A percentile compares a stretch with the other conserved stretches of the same genome.
Evolutionary conservation across 2,888 invertebrate species (phyloP).

Genomic region (Cryptophagus acutangulus): DNA sequence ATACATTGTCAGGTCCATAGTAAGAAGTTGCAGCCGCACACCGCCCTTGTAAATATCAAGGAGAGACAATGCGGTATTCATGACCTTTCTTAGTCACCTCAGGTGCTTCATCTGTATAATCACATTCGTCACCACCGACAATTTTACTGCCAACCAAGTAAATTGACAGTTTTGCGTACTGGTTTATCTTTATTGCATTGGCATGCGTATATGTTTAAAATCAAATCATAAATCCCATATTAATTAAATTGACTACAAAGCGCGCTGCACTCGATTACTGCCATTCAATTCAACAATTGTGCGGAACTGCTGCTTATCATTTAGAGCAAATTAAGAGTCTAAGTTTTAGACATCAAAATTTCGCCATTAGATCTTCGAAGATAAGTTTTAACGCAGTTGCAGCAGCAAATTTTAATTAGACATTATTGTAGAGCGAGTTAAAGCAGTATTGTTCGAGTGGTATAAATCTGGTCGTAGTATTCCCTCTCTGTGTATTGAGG

Average conservation of each 20-base stretch:
- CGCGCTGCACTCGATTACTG: too few species aligned
- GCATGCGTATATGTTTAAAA: too few species aligned
- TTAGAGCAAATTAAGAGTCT: too few species aligned
- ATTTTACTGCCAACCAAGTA: conserved; percentile 10
- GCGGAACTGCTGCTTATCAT: too few species aligned
- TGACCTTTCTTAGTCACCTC: conserved; percentile 11
- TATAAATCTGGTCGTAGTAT: conserved; percentile 34
- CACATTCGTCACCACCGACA: conserved; percentile 12
- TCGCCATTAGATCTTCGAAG: too few species aligned
- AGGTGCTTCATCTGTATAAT: conserved; percentile 12
- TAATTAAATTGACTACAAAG: too few species aligned
- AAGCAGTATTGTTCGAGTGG: conserved; percentile 19
- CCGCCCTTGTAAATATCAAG: conserved; percentile 12
- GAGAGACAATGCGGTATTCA: conserved; percentile 10
- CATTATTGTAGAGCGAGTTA: conserved; percentile 6
- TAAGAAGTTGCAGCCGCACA: too few species aligned
- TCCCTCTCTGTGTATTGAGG: conserved; percentile 44
- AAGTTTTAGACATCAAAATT: too few species aligned
- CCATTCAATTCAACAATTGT: too few species aligned
- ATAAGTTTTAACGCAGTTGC: too few species aligned
- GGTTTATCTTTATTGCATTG: conserved; percentile 4
- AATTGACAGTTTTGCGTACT: conserved; percentile 9
- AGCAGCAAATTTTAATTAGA: conserved; percentile 8
- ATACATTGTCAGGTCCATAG: too few species aligned
- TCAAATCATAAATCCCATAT: too few species aligned